Conservation (phyloP, 2,888 invertebrate genomes). For the Troides aeacus region DNA sequence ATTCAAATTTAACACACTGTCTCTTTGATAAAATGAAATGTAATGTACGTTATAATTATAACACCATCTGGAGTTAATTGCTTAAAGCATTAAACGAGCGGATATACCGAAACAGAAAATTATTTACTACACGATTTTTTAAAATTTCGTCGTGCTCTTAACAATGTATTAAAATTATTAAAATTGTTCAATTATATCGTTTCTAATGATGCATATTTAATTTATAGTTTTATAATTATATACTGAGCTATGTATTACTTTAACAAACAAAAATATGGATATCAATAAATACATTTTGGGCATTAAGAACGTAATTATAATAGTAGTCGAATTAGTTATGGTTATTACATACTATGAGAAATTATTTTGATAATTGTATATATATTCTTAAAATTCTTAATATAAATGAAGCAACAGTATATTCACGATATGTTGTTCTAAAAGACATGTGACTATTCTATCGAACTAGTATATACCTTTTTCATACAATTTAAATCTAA, state of each 20-base stretch:
- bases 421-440: not conserved
- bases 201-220: not conserved
- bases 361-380: not conserved
- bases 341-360: slow-evolving; percentile 9
- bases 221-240: not conserved
- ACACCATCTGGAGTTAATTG: slow-evolving; percentile 12
- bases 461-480: no score
- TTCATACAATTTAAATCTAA: no score
- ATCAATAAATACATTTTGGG: slow-evolving; percentile 17
- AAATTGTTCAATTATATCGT: not conserved
- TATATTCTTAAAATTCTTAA: not conserved
- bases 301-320: slow-evolving; percentile 19
- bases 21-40: slow-evolving; percentile 17
- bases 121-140: not conserved
- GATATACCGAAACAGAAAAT: not conserved
- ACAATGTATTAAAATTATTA: not conserved
- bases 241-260: not conserved
- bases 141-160: not conserved
- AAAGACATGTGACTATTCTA: not conserved
- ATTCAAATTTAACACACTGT: slow-evolving; percentile 5
- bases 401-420: no score
- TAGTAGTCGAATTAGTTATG: slow-evolving; percentile 21
- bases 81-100: slow-evolving; percentile 15
- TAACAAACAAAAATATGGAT: slow-evolving; percentile 14
- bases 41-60: slow-evolving; percentile 20